A percentile compares a stretch with the other conserved stretches of the same genome.
phyloP scores from a whole-genome alignment of 2,888 invertebrate species.

The Imbricaverruca yamaguchii region DNA sequence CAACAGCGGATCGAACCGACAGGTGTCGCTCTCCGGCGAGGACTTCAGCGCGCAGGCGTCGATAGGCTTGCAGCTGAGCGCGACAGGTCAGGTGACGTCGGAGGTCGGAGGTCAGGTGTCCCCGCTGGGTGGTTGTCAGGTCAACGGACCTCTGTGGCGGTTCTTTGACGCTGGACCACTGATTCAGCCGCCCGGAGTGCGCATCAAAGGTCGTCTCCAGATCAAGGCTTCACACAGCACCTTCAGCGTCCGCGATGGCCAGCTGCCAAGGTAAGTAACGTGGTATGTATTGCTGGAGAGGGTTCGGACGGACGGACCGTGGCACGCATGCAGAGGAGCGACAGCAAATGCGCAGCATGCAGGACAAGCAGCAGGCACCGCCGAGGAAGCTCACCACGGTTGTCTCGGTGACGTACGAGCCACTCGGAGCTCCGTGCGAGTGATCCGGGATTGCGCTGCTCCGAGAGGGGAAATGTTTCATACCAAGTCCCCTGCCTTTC shows the following conservation, averaged over 20 bases:
- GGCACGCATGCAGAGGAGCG: no score
- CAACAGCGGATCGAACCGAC: background rate
- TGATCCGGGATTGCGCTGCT: no score
- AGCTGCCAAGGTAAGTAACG: background rate
- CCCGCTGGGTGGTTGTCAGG: background rate
- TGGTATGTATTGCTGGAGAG: no score
- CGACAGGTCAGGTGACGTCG: background rate
- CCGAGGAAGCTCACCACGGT: no score
- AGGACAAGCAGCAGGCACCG: no score
- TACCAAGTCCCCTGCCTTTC: no score
- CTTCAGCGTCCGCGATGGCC: background rate
- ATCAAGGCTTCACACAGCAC: background rate
- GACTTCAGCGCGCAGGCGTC: background rate
- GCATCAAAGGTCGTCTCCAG: background rate
- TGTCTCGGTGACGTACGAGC: no score
- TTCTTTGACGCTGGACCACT: background rate
- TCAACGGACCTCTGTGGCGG: background rate
- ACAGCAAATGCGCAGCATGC: no score
- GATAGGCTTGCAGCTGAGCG: background rate
- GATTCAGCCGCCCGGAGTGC: background rate
- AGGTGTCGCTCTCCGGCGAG: background rate
- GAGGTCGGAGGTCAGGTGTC: background rate
- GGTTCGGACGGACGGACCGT: no score
- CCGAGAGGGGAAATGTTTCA: no score
- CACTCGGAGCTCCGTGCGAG: no score